A percentile compares a stretch with the other conserved stretches of the same genome.
These are phyloP conservation scores for Tetrapedia diversipes DNA, from an alignment of 2,888 invertebrate species.

Conservation along the genomic window DNA sequence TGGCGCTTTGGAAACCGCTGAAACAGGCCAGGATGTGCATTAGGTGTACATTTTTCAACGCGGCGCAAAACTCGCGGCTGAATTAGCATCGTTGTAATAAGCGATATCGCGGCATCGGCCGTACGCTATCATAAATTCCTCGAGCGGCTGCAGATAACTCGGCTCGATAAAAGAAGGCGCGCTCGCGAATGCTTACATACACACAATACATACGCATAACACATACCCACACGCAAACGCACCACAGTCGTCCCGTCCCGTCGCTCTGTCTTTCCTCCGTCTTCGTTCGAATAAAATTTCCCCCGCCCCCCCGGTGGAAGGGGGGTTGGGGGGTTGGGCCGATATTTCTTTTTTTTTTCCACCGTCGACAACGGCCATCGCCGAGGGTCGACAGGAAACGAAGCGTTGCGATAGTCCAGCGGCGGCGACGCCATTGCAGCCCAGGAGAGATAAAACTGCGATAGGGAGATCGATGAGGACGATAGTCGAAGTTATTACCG, in stretches of 20 bases:
- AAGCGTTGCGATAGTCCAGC: constrained; percentile 71
- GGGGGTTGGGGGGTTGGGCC: not conserved
- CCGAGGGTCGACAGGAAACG: constrained; percentile 66
- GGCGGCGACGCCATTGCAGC: constrained; percentile 80
- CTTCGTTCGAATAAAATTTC: constrained; percentile 45
- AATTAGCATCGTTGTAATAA: constrained; percentile 45
- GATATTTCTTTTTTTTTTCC: not conserved
- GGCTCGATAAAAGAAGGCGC: constrained; percentile 38
- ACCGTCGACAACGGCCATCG: too few species aligned
- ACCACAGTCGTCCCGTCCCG: too few species aligned
- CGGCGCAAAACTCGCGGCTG: constrained; percentile 8
- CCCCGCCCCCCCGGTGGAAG: too few species aligned
- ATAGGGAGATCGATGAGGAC: constrained; percentile 82
- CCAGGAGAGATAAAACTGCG: constrained; percentile 81
- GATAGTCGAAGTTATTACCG: constrained; percentile 83
- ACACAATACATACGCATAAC: too few species aligned
- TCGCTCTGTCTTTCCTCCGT: not conserved
- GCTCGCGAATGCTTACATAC: too few species aligned
- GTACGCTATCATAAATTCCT: constrained; percentile 45
- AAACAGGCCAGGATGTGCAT: too few species aligned
- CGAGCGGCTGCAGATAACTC: constrained; percentile 30
- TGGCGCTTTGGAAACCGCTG: too few species aligned
- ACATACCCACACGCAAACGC: too few species aligned
- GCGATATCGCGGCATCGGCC: constrained; percentile 35
- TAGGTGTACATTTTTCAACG: constrained; percentile 19